A percentile compares a stretch with the other conserved stretches of the same genome.
These are phyloP conservation scores for Lucifuga dentata DNA, from an alignment of 2,113 vertebrate species.

Conservation along the genomic window DNA sequence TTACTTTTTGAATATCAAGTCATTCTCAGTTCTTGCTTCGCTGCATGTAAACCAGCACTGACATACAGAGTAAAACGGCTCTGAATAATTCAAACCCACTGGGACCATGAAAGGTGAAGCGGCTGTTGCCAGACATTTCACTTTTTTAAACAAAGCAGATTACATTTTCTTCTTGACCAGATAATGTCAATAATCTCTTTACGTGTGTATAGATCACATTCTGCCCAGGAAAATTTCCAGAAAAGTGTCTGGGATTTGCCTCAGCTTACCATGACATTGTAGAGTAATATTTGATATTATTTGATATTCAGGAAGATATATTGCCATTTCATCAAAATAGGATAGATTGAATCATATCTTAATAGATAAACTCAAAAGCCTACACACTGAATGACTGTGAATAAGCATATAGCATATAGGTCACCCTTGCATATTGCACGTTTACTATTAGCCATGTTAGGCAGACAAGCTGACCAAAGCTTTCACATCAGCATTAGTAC, in stretches of 20 bases:
- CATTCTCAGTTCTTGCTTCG: conserved; percentile 31
- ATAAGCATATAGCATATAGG: too few species aligned
- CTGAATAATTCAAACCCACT: conserved; percentile 89
- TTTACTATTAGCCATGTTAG: too few species aligned
- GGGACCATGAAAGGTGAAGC: conserved; percentile 93
- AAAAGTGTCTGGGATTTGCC: conserved; percentile 93
- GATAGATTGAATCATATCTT: too few species aligned
- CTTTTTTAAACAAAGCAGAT: conserved; percentile 11
- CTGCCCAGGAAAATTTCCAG: conserved; percentile 97
- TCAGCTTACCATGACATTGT: conserved; percentile 91
- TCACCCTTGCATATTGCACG: too few species aligned
- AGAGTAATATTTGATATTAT: too few species aligned
- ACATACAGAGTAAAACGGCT: conserved; percentile 86
- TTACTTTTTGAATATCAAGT: background rate
- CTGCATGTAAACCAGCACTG: conserved; percentile 64
- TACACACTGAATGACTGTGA: too few species aligned
- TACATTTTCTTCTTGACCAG: conserved; percentile 17
- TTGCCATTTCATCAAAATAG: too few species aligned
- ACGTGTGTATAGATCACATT: conserved; percentile 97
- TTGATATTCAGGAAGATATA: too few species aligned
- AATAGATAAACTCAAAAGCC: too few species aligned
- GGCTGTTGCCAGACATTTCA: background rate
- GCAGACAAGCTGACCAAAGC: too few species aligned
- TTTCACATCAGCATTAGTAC: too few species aligned
- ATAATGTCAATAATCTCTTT: conserved; percentile 19